Percentiles rank a stretch among this genome's conserved stretches.
Evolutionary conservation across 2,888 invertebrate species (phyloP).

Genomic region (Coleophora deauratella): DNA sequence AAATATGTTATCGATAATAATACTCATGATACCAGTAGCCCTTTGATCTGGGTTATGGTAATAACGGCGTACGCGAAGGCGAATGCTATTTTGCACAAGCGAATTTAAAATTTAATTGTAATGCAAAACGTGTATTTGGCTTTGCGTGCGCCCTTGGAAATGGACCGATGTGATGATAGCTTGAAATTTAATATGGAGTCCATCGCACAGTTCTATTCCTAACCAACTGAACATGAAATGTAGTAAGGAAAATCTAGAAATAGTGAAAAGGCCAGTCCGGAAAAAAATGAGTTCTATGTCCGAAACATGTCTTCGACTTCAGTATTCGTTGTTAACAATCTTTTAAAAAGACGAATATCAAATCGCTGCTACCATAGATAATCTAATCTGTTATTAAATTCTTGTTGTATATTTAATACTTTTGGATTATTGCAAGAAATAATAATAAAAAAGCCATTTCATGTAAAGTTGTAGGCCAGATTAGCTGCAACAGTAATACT

Average conservation of each 20-base stretch:
- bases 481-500: too few relatives aligned
- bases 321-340: too few relatives aligned
- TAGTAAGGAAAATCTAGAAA: not conserved
- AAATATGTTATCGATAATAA: slow-evolving; percentile 36
- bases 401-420: too few relatives aligned
- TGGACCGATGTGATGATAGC: slow-evolving; percentile 12
- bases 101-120: slow-evolving; percentile 21
- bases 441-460: too few relatives aligned
- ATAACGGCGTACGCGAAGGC: slow-evolving; percentile 50
- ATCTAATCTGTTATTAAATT: too few relatives aligned
- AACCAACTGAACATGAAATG: not conserved
- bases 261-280: not conserved
- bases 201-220: too few relatives aligned
- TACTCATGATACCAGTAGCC: slow-evolving; percentile 22
- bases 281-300: not conserved
- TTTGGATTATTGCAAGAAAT: too few relatives aligned
- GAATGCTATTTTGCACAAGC: slow-evolving; percentile 34
- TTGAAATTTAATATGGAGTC: too few relatives aligned
- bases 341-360: too few relatives aligned
- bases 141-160: slow-evolving; percentile 46
- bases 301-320: slow-evolving; percentile 1
- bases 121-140: slow-evolving; percentile 33
- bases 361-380: too few relatives aligned
- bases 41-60: slow-evolving; percentile 11
- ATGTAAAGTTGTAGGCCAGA: too few relatives aligned